Evolutionary conservation across 2,113 vertebrate species (phyloP).

Genomic region (Nothocercus nigrocapillus): DNA sequence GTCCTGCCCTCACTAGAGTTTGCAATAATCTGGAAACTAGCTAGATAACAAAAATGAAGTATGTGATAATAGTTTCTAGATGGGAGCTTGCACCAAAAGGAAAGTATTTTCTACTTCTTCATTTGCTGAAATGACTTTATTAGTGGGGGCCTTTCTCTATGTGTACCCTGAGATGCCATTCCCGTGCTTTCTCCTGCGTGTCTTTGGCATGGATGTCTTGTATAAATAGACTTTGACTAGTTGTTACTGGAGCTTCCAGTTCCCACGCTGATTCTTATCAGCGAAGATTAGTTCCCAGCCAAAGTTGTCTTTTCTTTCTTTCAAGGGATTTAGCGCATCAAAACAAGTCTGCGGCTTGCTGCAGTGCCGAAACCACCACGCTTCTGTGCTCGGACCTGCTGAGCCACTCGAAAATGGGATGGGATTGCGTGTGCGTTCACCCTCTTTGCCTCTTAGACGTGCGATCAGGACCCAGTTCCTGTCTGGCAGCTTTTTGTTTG

Average conservation of each 20-base stretch:
- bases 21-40: not conserved
- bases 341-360: not conserved
- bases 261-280: slow-evolving; percentile 58
- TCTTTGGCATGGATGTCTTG: not conserved
- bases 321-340: not conserved
- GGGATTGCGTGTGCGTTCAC: not conserved
- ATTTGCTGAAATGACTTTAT: not conserved
- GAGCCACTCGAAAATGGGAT: not conserved
- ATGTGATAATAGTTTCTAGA: not conserved
- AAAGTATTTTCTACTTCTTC: not conserved
- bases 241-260: slow-evolving; percentile 39
- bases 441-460: rapidly evolving
- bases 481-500: not conserved
- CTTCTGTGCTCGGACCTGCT: not conserved
- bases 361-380: not conserved
- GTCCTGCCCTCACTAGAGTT: not conserved
- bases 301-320: not conserved
- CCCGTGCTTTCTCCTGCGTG: not conserved
- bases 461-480: not conserved
- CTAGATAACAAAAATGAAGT: not conserved
- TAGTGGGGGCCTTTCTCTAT: not conserved
- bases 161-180: not conserved
- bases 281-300: slow-evolving; percentile 14
- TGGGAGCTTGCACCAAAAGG: not conserved
- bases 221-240: not conserved